phyloP scores from a whole-genome alignment of 2,888 invertebrate genomes.

The Fissipunctia ypsillon region DNA sequence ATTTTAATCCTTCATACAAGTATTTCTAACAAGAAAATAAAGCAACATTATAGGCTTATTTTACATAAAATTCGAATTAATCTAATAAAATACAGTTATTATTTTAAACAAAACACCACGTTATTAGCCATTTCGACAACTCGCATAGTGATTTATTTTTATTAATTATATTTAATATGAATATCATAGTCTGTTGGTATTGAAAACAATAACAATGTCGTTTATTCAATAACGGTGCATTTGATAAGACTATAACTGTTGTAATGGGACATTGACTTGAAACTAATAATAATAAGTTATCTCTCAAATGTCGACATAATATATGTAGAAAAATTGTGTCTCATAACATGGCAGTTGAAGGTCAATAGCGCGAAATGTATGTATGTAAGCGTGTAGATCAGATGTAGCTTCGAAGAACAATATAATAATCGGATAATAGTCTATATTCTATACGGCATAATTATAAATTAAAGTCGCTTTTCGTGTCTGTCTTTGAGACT shows the following conservation, averaged over 20 bases:
- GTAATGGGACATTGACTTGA: constrained; percentile 41
- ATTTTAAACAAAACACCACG: not conserved
- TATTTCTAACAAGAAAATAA: too few species aligned
- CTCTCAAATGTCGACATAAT: too few species aligned
- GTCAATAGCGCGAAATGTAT: too few species aligned
- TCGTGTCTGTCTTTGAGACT: too few species aligned
- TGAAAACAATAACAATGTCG: constrained; percentile 39
- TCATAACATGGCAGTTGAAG: too few species aligned
- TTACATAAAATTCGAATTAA: not conserved
- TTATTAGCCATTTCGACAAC: constrained; percentile 15
- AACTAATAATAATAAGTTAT: constrained; percentile 28
- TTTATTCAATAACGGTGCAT: constrained; percentile 39
- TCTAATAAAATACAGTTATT: not conserved
- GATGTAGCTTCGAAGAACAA: not conserved
- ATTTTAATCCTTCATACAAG: not conserved
- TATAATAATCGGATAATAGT: not conserved
- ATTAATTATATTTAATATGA: not conserved
- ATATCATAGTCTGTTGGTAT: constrained; percentile 9
- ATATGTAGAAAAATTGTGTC: too few species aligned
- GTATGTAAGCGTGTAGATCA: too few species aligned
- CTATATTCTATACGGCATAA: too few species aligned
- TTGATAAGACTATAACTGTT: constrained; percentile 28
- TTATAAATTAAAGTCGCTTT: too few species aligned
- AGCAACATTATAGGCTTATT: too few species aligned
- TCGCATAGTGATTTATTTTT: constrained; percentile 17